Percentiles rank a stretch among this genome's conserved stretches.
phyloP scores from a whole-genome alignment of 1,140 invertebrate species.

The Macrotrachela quadricornifera region DNA sequence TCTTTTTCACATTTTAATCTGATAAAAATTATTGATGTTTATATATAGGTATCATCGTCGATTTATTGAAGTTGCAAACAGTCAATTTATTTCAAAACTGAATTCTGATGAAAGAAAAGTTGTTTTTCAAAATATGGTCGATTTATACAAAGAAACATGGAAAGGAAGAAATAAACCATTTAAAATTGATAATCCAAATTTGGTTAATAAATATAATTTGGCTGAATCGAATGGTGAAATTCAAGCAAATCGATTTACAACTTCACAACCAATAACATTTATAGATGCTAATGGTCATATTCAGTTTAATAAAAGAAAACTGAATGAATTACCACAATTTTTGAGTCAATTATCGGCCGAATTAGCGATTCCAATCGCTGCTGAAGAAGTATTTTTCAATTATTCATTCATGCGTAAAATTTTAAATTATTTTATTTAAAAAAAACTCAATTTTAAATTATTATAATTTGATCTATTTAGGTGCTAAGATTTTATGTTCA shows the following conservation, averaged over 20 bases:
- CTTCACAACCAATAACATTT: not conserved
- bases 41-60: not conserved
- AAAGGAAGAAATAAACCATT: constrained; percentile 1
- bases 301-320: constrained; percentile 4
- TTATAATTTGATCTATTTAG: too few relatives aligned
- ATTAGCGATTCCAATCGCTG: not conserved
- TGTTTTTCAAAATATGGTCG: constrained; percentile 3
- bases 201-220: constrained; percentile 5
- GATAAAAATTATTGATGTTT: too few relatives aligned
- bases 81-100: not conserved
- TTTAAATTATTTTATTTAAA: too few relatives aligned
- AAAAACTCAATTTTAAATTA: too few relatives aligned
- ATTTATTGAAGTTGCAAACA: constrained; percentile 8
- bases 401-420: constrained; percentile 4
- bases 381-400: constrained; percentile 1
- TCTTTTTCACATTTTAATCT: too few relatives aligned
- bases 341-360: not conserved
- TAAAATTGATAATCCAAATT: not conserved
- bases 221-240: not conserved
- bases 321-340: not conserved
- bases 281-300: not conserved
- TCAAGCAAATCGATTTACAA: not conserved
- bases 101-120: not conserved
- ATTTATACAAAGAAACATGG: constrained; percentile 8
- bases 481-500: too few relatives aligned